These are phyloP conservation scores for Paratilapia polleni DNA, from an alignment of 2,113 vertebrate species.

Conservation along the genomic window DNA sequence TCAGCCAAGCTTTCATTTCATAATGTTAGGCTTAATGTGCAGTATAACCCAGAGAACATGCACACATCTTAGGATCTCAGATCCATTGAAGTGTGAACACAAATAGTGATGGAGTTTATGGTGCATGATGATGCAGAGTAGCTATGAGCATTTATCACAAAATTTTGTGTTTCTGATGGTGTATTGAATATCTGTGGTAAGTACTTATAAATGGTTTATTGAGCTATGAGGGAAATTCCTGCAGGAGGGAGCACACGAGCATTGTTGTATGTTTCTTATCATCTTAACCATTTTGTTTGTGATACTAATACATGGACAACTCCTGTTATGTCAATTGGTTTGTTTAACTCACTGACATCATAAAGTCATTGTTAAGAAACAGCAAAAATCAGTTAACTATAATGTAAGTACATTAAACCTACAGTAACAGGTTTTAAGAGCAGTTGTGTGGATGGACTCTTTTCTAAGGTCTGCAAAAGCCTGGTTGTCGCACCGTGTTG, in stretches of 20 bases:
- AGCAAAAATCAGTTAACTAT: too few species aligned
- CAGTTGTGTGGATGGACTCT: background rate
- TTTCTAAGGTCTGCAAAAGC: too few species aligned
- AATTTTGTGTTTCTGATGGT: background rate
- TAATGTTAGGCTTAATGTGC: background rate
- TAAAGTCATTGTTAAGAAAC: too few species aligned
- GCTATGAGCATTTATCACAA: background rate
- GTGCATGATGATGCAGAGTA: background rate
- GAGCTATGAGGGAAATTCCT: background rate
- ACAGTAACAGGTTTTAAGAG: background rate
- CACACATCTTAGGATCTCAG: background rate
- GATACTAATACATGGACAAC: background rate
- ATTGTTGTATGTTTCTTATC: background rate
- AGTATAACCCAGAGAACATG: background rate
- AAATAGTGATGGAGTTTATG: constrained; percentile 28
- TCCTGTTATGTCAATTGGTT: background rate
- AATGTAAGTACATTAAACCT: background rate
- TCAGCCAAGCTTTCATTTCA: background rate
- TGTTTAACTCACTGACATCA: too few species aligned
- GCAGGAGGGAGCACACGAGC: background rate
- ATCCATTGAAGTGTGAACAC: background rate
- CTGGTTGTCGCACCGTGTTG: too few species aligned
- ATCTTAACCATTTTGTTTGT: background rate
- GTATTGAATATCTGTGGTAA: background rate
- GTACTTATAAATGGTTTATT: background rate